These are phyloP conservation scores for Microcebus tavaratra DNA, from an alignment of 2,113 vertebrate genomes.

Conservation along the genomic window DNA sequence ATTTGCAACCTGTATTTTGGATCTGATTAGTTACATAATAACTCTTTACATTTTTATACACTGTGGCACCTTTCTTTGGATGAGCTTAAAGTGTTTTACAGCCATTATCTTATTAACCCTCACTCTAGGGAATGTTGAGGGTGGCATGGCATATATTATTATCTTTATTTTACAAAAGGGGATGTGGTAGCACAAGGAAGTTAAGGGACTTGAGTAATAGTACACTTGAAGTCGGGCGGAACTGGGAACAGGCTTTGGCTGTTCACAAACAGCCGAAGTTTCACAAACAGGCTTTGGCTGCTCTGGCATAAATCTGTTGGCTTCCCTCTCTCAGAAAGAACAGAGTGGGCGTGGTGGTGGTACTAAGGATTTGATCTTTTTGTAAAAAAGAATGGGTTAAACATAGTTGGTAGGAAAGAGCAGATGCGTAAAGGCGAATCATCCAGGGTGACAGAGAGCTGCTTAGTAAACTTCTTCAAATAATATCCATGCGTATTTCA, in stretches of 20 bases:
- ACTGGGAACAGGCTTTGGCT: background rate
- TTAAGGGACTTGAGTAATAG: background rate
- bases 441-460: background rate
- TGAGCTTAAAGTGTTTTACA: conserved; percentile 43
- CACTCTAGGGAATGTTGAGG: background rate
- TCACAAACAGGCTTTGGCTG: background rate
- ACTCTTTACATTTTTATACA: conserved; percentile 35
- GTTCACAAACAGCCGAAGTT: background rate
- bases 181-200: background rate
- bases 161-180: conserved; percentile 1
- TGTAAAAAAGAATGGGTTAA: background rate
- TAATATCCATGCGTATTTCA: accelerated
- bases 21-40: conserved; percentile 58
- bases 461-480: background rate
- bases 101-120: conserved; percentile 52
- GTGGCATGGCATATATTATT: background rate
- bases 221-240: background rate
- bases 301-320: background rate
- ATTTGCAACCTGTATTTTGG: conserved; percentile 50
- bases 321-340: background rate
- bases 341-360: background rate
- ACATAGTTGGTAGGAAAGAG: background rate
- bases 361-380: background rate
- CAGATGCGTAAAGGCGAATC: background rate
- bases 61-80: conserved; percentile 50